Evolutionary conservation across 2,113 vertebrate genomes (phyloP), one percentile per base, ranked within the genome.

Genomic region (Apus apus): DNA sequence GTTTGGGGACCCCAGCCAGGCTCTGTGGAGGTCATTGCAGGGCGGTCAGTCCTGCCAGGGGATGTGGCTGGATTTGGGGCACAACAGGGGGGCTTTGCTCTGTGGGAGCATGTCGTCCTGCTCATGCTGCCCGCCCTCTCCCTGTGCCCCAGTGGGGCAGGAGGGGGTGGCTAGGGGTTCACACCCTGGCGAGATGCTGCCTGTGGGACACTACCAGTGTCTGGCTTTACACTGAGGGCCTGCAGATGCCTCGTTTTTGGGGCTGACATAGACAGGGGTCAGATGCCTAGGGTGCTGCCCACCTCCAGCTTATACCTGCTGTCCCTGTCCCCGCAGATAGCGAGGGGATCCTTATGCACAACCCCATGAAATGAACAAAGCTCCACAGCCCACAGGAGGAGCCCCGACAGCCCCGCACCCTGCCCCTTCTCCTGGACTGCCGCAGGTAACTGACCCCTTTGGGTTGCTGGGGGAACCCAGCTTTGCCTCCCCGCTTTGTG

Each of bases 301-400:
- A 0, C 21, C 38, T 70, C 34, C 0, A 0, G 23, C 73, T 83
- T 45, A 78, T 1, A 2, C 40, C 45, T 3, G 0, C 53, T 81
- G 27, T 91, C 90, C 66, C 48, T 97, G 79, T 97, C 67, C 80
- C 81, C 8, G 34, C 97, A 98, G 98, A 97, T 98, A 97, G 97
- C 97, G 73, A 97, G 98, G 98, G 97, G 98, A 98, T 97, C 98
- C 98, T 98, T 98, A 99, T 99, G 99, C 98, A 98, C 98, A 98
- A 98, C 98, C 98, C 98, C 98, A 98, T 99, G 99, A 99, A 99
- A 99, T 99, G 99, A 99, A 99, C 98, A 99, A 99, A 99, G 98
- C 99, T 98, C 99, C 99, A 98, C 99, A 99, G 98, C 98, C 99
- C 98, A 98, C 99, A 99, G 99, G 98, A 97, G 99, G 98, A 99